Evolutionary conservation across 2,888 invertebrate genomes (phyloP), one percentile per base, ranked within the genome.

Genomic region (Nephrotoma appendiculata): DNA sequence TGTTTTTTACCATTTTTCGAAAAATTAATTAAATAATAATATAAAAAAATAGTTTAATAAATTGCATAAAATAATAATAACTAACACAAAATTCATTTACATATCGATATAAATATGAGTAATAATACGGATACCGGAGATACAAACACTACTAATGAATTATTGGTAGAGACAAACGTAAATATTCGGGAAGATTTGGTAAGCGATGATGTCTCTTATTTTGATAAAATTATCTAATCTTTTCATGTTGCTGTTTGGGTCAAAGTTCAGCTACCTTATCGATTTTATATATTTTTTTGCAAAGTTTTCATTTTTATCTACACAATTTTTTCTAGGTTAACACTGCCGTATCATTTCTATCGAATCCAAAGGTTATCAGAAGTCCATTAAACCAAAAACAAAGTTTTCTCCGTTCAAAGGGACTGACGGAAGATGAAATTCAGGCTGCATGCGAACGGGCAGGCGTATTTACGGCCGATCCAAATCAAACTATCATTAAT

Each of bases 331-430:
- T 91, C 92, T 91, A 86, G 97, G 97, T 94, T 97, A 88, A 94
- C 94, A 89, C 97, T 12, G 97, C 97, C 5, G 94, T 97, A 3
- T 96, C 96, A 89, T 98, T 98, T 92, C 92, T 98, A 86, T 94
- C 95, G 90, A 97, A 97, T 92, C 95, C 96, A n/a, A 96, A 95
- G 90, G 96, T 98, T 2, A 93, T 94, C 86, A 92, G 94, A 88
- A 96, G 96, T 89, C 95, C 97, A 0, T 90, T 96, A 86, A 93
- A 94, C 87, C 96, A 96, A 90, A 97, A 96, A 89, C 95, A 96
- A 90, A 93, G 95, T 88, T 97, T 97, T 91, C 93, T 97, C 1
- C 93, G 94, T 88, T 93, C 94, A 89, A 96, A 97, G 91, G 97
- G 97, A 85, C 92, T 97, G 0, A 94, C 95, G 0, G 95, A 96